Base-by-base conservation (phyloP, 2,113 vertebrate species). In the Oreochromis tanganicae region DNA sequence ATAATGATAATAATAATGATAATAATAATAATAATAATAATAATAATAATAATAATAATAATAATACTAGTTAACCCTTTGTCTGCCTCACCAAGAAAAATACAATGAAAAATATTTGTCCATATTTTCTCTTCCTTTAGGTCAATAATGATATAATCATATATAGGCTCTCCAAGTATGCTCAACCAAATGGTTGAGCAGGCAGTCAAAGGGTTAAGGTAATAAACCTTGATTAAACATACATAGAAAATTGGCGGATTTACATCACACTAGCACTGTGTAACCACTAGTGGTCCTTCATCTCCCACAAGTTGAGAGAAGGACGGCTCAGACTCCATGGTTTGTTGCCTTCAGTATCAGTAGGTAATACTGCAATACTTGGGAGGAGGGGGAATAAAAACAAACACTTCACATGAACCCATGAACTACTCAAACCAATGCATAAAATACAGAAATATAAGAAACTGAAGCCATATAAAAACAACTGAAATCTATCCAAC, bases 231-330 rank as follows among this genome's bases (percentile, higher is more conserved):
- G 9, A 63, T 63, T 34, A 34, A 63, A 63, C 19, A 27, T 73
- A 46, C 21, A 73, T 27, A 46, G 38, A 48, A 43, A 16, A 43
- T 43, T 24, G 66, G n/a, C 12, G n/a, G 38, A 71, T 71, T 71
- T 43, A 71, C 66, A 68, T 24, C 12, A 34, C 83, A 93, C 21
- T 84, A 27, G 34, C 90, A 80, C 19, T 13, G 1, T 88, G 11
- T 19, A 8, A 50, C 93, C 95, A 92, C 93, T 93, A 92, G 94
- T 90, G 63, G 94, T 89, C 95, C 75, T 9, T 29, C 78, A 21
- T 56, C 68, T 29, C 87, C 43, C 66, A 84, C 32, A 56, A 38
- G 3, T 32, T 4, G 19, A 16, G 3, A 19, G 4, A 41, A 19
- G 14, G 12, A 16, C 7, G 12, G 10, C 5, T 6, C 24, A 3